These are phyloP conservation scores for Atlantisia rogersi DNA, from an alignment of 2,113 vertebrate species.

Conservation along the genomic window DNA sequence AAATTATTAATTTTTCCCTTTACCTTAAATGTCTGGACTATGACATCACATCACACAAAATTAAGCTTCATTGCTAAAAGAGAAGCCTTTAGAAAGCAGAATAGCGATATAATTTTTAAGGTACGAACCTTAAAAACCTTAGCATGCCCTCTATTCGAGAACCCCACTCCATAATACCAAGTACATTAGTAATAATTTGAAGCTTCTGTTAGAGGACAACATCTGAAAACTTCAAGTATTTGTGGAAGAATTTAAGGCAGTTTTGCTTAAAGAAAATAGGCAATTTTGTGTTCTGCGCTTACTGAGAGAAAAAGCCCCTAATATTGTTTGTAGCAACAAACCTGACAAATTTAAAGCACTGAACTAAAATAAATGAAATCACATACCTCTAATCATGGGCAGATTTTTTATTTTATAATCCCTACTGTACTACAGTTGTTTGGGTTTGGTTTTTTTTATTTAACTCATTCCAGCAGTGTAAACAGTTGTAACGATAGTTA, in stretches of 20 bases:
- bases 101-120: background rate
- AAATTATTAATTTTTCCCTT: constrained; percentile 15
- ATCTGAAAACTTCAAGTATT: background rate
- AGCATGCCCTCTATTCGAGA: background rate
- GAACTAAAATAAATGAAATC: background rate
- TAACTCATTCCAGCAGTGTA: background rate
- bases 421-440: fast-evolving
- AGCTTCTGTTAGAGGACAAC: background rate
- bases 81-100: background rate
- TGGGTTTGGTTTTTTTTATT: background rate
- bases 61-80: background rate
- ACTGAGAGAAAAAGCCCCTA: background rate
- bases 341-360: background rate
- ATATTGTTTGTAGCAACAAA: background rate
- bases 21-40: background rate
- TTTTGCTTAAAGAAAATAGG: background rate
- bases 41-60: background rate
- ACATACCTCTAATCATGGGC: background rate
- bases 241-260: background rate
- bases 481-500: background rate
- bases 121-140: background rate
- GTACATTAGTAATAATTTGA: background rate
- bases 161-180: background rate
- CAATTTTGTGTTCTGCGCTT: background rate
- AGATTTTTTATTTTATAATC: background rate